Evolutionary conservation across 2,888 invertebrate genomes (phyloP), one percentile per base, ranked within the genome.

Genomic region (Siphlonurus alternatus): DNA sequence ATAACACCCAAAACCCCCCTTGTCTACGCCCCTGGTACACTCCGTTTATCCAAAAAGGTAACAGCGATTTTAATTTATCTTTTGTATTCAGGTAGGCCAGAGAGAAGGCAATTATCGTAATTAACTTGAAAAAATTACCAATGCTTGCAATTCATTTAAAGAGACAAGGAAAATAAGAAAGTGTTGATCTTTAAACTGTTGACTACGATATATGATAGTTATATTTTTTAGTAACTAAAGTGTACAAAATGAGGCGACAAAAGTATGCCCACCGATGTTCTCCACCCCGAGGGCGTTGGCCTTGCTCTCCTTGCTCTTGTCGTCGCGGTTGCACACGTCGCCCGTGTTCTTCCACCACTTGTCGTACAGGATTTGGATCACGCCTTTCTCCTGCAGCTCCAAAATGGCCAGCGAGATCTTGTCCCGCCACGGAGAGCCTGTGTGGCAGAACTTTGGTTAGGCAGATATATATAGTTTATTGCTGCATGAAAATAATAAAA

Each of bases 271-370:
- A 85, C 92, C 89, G 67, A 89, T 87, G 77, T 93, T 93, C 75
- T 90, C 88, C 59, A 95, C 87, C 1, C 95, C 95, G 18, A 97
- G 78, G 0, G 95, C 91, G 73, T 89, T 94, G 0, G 96, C 95
- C 75, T 94, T 94, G 65, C 91, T 89, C 71, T 94, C 93, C 71
- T 89, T 94, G 70, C 88, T 89, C 73, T 87, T 87, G 71, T 89
- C 88, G 69, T 93, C 90, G 63, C 93, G 79, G 70, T 88, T 90
- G 73, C 94, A 94, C 0, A 89, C 89, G 71, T 93, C 91, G 0
- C 93, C 93, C 0, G 93, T 92, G 72, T 93, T 93, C 77, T 95
- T 93, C 97, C 97, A 98, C 97, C 97, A 98, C 74, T 94, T 96
- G 73, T 94, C 95, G 74, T 96, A 95, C 64, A 96, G 77, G 69